These are phyloP conservation scores for Chitala chitala DNA, from an alignment of 2,113 vertebrate species.

Conservation along the genomic window DNA sequence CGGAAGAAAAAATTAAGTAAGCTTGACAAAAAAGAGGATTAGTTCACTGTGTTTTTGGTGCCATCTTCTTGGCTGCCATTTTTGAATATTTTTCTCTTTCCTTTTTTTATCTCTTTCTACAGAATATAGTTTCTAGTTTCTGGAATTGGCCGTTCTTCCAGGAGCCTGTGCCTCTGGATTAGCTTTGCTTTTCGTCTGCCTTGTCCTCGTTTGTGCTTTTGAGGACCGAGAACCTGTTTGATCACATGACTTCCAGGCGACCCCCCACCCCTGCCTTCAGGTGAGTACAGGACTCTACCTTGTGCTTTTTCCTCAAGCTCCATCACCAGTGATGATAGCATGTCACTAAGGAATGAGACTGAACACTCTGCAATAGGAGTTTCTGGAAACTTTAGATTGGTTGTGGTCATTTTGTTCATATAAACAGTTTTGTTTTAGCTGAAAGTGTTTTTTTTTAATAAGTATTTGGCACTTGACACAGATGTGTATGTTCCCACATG, in stretches of 20 bases:
- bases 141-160: background rate
- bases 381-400: background rate
- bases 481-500: too few relatives aligned
- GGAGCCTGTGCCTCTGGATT: background rate
- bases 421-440: background rate
- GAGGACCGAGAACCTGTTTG: background rate
- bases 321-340: too few relatives aligned
- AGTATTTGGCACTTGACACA: background rate
- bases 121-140: background rate
- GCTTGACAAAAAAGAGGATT: background rate
- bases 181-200: background rate
- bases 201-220: background rate
- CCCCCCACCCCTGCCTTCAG: too few relatives aligned
- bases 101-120: background rate
- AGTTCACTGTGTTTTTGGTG: background rate
- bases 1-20: background rate
- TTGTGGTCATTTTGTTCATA: background rate
- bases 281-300: too few relatives aligned
- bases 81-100: too few relatives aligned
- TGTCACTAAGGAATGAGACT: background rate
- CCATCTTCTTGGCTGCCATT: background rate
- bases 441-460: background rate
- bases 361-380: conserved; percentile 3
- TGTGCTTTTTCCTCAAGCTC: too few relatives aligned
- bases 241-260: conserved; percentile 14